These are phyloP conservation scores for Tinea pellionella DNA, from an alignment of 2,888 invertebrate species.

Conservation along the genomic window DNA sequence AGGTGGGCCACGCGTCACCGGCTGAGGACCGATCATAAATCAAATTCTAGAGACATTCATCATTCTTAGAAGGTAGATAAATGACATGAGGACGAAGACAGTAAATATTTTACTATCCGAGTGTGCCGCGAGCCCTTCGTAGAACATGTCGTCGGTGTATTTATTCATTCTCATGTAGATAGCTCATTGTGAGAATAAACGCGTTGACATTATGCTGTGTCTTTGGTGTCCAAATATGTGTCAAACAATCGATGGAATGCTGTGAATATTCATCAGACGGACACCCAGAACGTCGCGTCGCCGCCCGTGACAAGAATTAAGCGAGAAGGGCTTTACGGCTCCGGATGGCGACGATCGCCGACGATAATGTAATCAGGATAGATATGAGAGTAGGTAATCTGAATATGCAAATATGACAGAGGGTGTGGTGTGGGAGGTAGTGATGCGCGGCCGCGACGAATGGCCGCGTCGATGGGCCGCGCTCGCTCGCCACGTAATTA, in stretches of 20 bases:
- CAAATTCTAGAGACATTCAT: slow-evolving; percentile 62
- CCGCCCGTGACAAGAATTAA: slow-evolving; percentile 68
- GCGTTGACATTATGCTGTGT: slow-evolving; percentile 22
- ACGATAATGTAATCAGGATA: neutral
- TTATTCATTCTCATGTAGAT: slow-evolving; percentile 60
- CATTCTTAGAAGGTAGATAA: slow-evolving; percentile 68
- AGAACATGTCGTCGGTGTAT: slow-evolving; percentile 40
- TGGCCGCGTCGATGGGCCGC: slow-evolving; percentile 50
- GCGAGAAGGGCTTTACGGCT: slow-evolving; percentile 44
- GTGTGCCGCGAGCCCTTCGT: slow-evolving; percentile 33
- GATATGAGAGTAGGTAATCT: slow-evolving; percentile 36
- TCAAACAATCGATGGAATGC: slow-evolving; percentile 62
- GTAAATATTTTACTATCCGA: slow-evolving; percentile 59
- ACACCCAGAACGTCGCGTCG: slow-evolving; percentile 63
- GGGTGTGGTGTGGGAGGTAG: slow-evolving; percentile 42
- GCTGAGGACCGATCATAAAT: slow-evolving; percentile 60
- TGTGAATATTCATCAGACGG: slow-evolving; percentile 66
- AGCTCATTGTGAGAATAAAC: slow-evolving; percentile 24
- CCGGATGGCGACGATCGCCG: slow-evolving; percentile 22
- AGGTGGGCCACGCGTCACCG: slow-evolving; percentile 67
- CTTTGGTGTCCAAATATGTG: slow-evolving; percentile 61
- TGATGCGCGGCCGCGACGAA: slow-evolving; percentile 52
- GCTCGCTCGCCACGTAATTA: slow-evolving; percentile 54
- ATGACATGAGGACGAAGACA: slow-evolving; percentile 61
- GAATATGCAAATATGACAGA: slow-evolving; percentile 53